These are phyloP conservation scores for Conopomorpha cramerella DNA, from an alignment of 1,140 invertebrate genomes.

Conservation along the genomic window DNA sequence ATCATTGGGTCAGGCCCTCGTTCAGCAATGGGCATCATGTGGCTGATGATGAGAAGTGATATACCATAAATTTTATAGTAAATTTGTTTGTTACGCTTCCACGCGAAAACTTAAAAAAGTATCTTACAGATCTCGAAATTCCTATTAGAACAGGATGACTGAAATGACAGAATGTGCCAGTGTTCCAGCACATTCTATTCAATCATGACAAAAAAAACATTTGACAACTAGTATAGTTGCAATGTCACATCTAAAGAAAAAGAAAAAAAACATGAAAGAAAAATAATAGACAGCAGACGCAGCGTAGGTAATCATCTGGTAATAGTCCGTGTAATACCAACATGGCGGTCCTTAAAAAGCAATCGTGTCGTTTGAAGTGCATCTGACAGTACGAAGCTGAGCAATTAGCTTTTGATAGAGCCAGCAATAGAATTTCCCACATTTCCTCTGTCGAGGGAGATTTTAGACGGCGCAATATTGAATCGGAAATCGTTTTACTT, in stretches of 20 bases:
- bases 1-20: too few relatives aligned
- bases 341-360: too few relatives aligned
- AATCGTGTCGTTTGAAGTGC: conserved; percentile 13
- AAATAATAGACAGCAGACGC: not conserved
- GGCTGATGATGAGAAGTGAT: too few relatives aligned
- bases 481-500: conserved; percentile 27
- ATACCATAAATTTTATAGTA: too few relatives aligned
- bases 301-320: not conserved
- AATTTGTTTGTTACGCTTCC: not conserved
- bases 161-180: too few relatives aligned
- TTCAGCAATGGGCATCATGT: too few relatives aligned
- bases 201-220: not conserved
- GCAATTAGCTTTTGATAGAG: conserved; percentile 40
- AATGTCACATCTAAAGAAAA: not conserved
- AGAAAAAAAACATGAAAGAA: not conserved
- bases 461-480: conserved; percentile 26
- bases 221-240: not conserved
- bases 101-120: not conserved
- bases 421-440: conserved; percentile 38
- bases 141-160: too few relatives aligned
- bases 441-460: conserved; percentile 29
- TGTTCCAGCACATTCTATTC: too few relatives aligned
- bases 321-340: not conserved
- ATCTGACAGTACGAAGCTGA: conserved; percentile 9
- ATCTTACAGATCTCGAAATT: too few relatives aligned